Evolutionary conservation across 2,113 vertebrate genomes (phyloP), one percentile per base, ranked within the genome.

Genomic region (Anser cygnoides): DNA sequence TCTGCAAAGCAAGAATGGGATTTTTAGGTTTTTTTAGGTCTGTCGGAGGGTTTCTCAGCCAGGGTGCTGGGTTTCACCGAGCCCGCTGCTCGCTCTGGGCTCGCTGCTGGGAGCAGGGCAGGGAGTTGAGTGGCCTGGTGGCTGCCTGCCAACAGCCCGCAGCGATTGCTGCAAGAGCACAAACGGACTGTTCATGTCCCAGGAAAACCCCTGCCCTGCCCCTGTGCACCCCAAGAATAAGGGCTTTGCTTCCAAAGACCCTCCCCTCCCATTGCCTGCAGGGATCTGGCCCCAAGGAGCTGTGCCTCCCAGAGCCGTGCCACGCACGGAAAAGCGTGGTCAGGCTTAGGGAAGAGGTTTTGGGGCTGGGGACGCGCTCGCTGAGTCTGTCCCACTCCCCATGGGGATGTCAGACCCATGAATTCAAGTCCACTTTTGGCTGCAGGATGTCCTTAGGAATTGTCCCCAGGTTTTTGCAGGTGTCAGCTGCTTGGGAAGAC

Each of bases 41-140:
- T 50, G 49, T 23, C 11, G 23, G 80, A 8, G 16, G 35, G 17
- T 57, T 1, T 4, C 25, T 21, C 4, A 3, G 44, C 5, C 1
- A 0, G 52, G 25, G 50, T 1, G 9, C 15, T 2, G 46, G 29
- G 71, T 14, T 26, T 0, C 2, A 66, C 25, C 0, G 3, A 10
- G 61, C 19, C 23, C 3, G 2, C 19, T 1, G 14, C 28, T 57
- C 1, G 21, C 63, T 81, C 10, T 0, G 9, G 2, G 11, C n/a
- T 35, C 1, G 1, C n/a, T 57, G 22, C 46, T 26, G 41, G 15
- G 9, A 3, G 57, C 1, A 5, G 6, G 29, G 28, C 62, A 6
- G 0, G 31, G 35, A 43, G 35, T 28, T 41, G 31, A 25, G 43
- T 54, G 41, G 23, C 65, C 72, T 1, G 4, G 13, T 66, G 90